Base-by-base conservation (phyloP, 2,797 vertebrate species). In the Potorous gilbertii region DNA sequence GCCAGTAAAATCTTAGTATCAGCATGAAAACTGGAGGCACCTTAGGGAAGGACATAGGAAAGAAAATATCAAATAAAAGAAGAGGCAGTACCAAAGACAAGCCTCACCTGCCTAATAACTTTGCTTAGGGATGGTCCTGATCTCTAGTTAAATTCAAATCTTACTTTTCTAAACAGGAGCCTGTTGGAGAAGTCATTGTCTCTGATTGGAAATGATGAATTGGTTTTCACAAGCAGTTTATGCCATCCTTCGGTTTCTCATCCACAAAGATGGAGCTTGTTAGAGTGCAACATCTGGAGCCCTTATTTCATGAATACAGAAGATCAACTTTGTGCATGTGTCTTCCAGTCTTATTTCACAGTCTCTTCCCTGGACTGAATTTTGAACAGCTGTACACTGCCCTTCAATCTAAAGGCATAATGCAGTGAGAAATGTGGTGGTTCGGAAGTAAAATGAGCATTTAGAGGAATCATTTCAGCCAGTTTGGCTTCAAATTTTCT, bases 401-500 rank as follows among this genome's bases (percentile, higher is more conserved):
- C 87, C 95, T 10, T 57, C 89, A 74, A 95, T 91, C 59, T 74
- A 14, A 93, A 94, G 95, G 55, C 94, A 92, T 66, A 95, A 94
- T 62, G 34, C 31, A 50, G 56, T 40, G 46, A 56, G 90, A 96
- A 96, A 87, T 55, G 46, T n/a, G 40, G 56, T 87, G 91, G 55
- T 81, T 96, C 96, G 94, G 50, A 92, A 95, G 92, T 95, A 92
- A 94, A 96, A 92, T 93, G 55, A 95, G 40, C 40, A 5, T 92
- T 96, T 95, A 13, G 96, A 87, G 96, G 90, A 87, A 87, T 27
- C 21, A 90, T 56, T 92, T 55, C 91, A 95, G 55, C 59, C 95
- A 92, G 74, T 81, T 74, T 74, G 56, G 34, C 87, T 93, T 95
- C 50, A 12, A 50, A 14, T 56, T 93, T 93, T 74, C 5, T 87